These are phyloP conservation scores for Platycheirus albimanus DNA, from an alignment of 2,888 invertebrate species.

Conservation along the genomic window DNA sequence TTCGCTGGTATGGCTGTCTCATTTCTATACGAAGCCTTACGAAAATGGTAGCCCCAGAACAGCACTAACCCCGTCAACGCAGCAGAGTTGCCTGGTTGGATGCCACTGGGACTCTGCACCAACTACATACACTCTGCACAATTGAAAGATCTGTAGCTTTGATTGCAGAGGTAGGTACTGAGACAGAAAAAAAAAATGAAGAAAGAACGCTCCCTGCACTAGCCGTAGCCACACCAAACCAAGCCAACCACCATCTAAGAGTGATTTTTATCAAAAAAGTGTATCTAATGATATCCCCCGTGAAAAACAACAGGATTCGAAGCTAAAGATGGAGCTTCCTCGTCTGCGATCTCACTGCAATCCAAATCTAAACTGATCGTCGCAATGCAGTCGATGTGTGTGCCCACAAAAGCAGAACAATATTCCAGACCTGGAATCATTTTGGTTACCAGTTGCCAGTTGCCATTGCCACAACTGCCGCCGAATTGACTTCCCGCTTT, in stretches of 20 bases:
- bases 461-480: slow-evolving; percentile 14
- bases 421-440: slow-evolving; percentile 51
- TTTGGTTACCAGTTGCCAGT: slow-evolving; percentile 41
- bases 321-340: slow-evolving; percentile 52
- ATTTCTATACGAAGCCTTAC: background rate
- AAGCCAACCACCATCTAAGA: slow-evolving; percentile 33
- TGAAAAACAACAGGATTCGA: slow-evolving; percentile 62
- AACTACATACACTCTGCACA: slow-evolving; percentile 42
- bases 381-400: slow-evolving; percentile 36
- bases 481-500: slow-evolving; percentile 62
- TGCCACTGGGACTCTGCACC: slow-evolving; percentile 11
- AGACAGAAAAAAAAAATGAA: slow-evolving; percentile 33
- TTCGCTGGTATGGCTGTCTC: slow-evolving; percentile 13
- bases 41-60: slow-evolving; percentile 54
- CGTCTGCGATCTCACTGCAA: slow-evolving; percentile 53
- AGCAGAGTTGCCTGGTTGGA: background rate
- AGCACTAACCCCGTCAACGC: slow-evolving; percentile 22
- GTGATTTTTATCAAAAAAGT: slow-evolving; percentile 69
- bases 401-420: slow-evolving; percentile 51
- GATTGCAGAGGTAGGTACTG: slow-evolving; percentile 32
- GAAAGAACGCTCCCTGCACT: too few species aligned
- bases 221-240: slow-evolving; percentile 6
- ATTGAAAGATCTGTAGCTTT: slow-evolving; percentile 71
- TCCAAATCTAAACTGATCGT: slow-evolving; percentile 47
- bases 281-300: slow-evolving; percentile 73